These are phyloP conservation scores for Ditylenchus weischeri DNA, from an alignment of 2,888 invertebrate genomes.

Conservation along the genomic window DNA sequence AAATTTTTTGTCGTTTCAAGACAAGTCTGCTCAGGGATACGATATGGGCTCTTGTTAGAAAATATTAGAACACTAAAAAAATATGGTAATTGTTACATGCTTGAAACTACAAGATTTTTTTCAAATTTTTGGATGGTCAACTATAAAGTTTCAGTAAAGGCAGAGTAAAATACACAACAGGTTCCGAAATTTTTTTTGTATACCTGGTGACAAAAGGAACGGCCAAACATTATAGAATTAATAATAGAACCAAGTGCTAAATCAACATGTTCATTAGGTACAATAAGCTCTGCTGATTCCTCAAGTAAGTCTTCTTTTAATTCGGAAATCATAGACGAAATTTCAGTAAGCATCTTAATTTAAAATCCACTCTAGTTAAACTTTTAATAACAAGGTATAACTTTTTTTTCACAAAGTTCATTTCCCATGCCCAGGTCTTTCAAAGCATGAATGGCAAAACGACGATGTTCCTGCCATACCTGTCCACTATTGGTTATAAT, in stretches of 20 bases:
- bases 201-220: constrained; percentile 8
- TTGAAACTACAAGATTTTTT: no score
- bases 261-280: constrained; percentile 4
- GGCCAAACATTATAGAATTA: constrained; percentile 17
- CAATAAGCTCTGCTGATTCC: neutral
- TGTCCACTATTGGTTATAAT: constrained; percentile 15
- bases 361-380: neutral
- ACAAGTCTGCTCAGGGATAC: no score
- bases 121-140: neutral
- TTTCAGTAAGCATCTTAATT: constrained; percentile 20
- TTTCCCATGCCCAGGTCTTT: constrained; percentile 20
- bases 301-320: neutral
- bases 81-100: no score
- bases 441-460: constrained; percentile 16
- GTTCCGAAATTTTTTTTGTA: neutral
- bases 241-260: constrained; percentile 20
- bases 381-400: neutral
- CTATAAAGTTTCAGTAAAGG: neutral
- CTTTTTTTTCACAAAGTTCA: constrained; percentile 15
- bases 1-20: no score
- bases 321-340: neutral
- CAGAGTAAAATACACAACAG: neutral
- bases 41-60: no score
- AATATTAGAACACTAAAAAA: no score
- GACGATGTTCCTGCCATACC: constrained; percentile 19